Evolutionary conservation across 2,113 vertebrate species (phyloP), one percentile per base, ranked within the genome.

Genomic region (Anseranas semipalmata): DNA sequence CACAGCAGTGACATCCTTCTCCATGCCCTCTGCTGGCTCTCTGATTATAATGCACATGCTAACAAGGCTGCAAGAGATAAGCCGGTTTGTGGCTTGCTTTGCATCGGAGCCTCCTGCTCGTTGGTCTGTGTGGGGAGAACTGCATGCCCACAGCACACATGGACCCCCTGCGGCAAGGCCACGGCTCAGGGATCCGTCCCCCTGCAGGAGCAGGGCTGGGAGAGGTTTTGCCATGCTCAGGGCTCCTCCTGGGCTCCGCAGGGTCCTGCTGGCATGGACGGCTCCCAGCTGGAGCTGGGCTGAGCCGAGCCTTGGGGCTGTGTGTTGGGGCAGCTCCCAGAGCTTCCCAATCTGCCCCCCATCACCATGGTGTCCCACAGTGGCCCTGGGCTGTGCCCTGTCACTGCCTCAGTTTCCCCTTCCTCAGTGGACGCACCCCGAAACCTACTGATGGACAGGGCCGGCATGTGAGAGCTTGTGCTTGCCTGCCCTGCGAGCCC

Each of bases 201-300:
- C 15, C 41, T 32, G 33, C 72, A 58, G 37, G n/a, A 59, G 15
- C 8, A 52, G 15, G 20, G 3, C 46, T n/a, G 12, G n/a, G 41
- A 63, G 6, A 7, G 10, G 1, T 8, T 58, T 65, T 74, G 33
- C 1, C 1, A 12, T 32, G 33, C 39, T 83, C 58, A 66, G 53
- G 27, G 46, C 15, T n/a, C 2, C 30, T 19, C 12, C 15, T 0
- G 2, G 22, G 12, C 30, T 63, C 25, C 1, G 1, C 10, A 25
- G 0, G 1, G 11, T 30, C 4, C 7, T n/a, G 5, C 8, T 25
- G 19, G 15, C 19, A 22, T 5, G 3, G 37, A 41, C 24, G 35
- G 10, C 2, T 19, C 41, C 4, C 8, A 9, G 10, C 2, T 52
- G 50, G 50, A 25, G 41, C 2, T 5, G 52, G 78, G 32, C 33